These are phyloP conservation scores for Odontothrips loti DNA, from an alignment of 2,888 invertebrate species.

Conservation along the genomic window DNA sequence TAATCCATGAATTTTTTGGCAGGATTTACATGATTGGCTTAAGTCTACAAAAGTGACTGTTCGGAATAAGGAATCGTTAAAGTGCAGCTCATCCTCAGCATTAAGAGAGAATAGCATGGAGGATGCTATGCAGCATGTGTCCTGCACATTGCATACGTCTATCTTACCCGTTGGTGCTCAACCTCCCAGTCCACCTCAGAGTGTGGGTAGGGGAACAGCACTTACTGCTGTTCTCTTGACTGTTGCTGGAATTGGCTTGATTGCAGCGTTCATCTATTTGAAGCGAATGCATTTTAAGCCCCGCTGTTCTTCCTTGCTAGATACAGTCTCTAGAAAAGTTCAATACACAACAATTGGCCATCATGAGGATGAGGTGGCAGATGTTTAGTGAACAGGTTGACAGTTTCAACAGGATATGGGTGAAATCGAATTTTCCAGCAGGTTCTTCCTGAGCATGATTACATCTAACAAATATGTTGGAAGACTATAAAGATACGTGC, in stretches of 20 bases:
- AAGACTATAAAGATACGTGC: too few relatives aligned
- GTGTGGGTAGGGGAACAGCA: conserved; percentile 40
- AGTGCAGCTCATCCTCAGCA: conserved; percentile 46
- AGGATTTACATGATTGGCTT: conserved; percentile 61
- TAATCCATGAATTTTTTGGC: conserved; percentile 42
- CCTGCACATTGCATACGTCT: background rate
- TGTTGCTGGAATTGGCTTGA: conserved; percentile 53
- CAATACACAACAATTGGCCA: conserved; percentile 68
- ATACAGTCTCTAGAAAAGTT: conserved; percentile 63
- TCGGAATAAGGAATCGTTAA: conserved; percentile 53
- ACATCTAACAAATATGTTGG: too few relatives aligned
- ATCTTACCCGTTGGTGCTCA: background rate
- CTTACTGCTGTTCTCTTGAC: conserved; percentile 52
- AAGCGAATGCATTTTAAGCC: conserved; percentile 57
- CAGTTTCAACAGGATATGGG: too few relatives aligned
- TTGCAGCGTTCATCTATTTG: conserved; percentile 58
- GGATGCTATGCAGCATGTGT: background rate
- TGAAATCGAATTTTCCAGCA: too few relatives aligned
- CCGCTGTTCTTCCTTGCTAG: conserved; percentile 58
- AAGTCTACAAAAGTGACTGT: conserved; percentile 57
- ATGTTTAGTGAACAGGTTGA: conserved; percentile 38
- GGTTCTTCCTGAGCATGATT: too few relatives aligned
- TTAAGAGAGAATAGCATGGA: background rate
- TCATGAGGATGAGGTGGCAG: conserved; percentile 51
- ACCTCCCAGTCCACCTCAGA: background rate